Conservation (phyloP, 2,113 vertebrate genomes). For the Rutilus rutilus region DNA sequence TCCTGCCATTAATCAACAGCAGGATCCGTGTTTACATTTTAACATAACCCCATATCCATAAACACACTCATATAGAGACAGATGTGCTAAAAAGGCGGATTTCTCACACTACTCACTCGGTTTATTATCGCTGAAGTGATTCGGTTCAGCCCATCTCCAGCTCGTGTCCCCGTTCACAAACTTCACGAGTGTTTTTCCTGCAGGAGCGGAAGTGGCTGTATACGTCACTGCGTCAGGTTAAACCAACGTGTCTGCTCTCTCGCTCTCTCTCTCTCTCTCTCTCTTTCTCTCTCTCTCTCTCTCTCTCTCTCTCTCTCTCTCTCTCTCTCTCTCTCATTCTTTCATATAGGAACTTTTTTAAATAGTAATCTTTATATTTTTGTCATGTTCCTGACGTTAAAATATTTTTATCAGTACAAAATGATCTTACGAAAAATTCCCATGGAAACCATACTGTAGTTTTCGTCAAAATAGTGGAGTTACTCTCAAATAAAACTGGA, state of each 20-base stretch:
- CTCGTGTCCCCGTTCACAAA: slow-evolving; percentile 34
- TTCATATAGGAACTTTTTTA: neutral
- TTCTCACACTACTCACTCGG: slow-evolving; percentile 28
- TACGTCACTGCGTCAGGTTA: slow-evolving; percentile 29
- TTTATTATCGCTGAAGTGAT: slow-evolving; percentile 11
- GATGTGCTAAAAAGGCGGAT: neutral
- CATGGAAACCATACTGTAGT: neutral
- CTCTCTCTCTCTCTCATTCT: neutral
- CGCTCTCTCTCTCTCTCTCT: neutral
- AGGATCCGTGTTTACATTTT: slow-evolving; percentile 3
- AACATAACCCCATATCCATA: neutral
- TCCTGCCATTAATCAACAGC: slow-evolving; percentile 12
- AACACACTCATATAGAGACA: neutral
- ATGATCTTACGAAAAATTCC: neutral
- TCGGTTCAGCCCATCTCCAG: slow-evolving; percentile 38
- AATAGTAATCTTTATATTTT: neutral
- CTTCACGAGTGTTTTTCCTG: slow-evolving; percentile 46
- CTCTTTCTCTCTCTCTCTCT: no score
- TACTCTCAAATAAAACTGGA: no score
- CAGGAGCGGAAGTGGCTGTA: slow-evolving; percentile 31
- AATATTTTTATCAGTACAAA: neutral
- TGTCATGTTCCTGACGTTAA: neutral
- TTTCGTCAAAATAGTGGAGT: neutral
- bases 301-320: neutral
- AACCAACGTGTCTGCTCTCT: neutral